A percentile compares a stretch with the other conserved stretches of the same genome.
Conservation (phyloP, 1,140 invertebrate genomes). For the Portunus trituberculatus region DNA sequence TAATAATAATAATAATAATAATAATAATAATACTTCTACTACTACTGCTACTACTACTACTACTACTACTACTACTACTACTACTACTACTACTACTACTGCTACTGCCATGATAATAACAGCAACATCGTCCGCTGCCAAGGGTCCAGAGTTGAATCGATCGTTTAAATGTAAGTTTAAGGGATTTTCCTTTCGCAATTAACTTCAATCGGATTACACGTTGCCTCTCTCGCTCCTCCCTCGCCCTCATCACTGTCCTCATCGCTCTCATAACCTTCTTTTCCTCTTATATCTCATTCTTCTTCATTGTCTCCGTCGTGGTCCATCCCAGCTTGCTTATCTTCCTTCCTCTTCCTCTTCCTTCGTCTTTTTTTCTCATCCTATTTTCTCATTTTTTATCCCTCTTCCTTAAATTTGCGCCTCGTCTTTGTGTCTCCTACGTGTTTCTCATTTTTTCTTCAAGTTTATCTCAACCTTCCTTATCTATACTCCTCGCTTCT, state of each 20-base stretch:
- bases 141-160: not conserved
- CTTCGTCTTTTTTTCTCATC: not conserved
- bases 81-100: too few relatives aligned
- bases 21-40: not conserved
- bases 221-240: not conserved
- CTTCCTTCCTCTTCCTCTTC: not conserved
- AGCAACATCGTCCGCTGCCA: too few relatives aligned
- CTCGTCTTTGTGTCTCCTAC: not conserved
- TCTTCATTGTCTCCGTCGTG: not conserved
- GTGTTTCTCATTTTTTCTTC: not conserved
- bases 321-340: not conserved
- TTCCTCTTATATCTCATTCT: not conserved
- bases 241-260: not conserved
- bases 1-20: not conserved
- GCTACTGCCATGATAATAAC: too few relatives aligned
- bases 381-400: not conserved
- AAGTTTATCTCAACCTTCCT: not conserved
- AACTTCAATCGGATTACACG: not conserved
- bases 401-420: not conserved
- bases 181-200: conserved; percentile 1
- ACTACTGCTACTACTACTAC: too few relatives aligned
- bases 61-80: too few relatives aligned
- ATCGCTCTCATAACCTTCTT: not conserved
- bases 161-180: not conserved
- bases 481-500: not conserved